Base-by-base conservation (phyloP, 1,140 invertebrate genomes). In the Monomorium pharaonis region DNA sequence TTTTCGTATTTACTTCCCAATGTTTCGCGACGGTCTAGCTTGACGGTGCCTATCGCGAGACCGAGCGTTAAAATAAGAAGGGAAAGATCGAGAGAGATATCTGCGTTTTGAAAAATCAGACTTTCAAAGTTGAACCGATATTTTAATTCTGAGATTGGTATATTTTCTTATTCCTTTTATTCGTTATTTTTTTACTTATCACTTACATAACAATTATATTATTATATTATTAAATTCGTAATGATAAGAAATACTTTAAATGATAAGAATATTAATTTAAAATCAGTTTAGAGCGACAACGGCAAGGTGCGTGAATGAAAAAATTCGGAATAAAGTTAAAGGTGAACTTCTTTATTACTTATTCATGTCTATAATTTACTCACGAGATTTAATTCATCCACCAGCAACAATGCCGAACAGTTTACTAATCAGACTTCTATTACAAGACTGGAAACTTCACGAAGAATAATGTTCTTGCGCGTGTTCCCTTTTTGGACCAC, bases 401-500 rank as follows among this genome's bases (percentile, higher is more conserved):
- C 16, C 24, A 14, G 16, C 14, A 74, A 74, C 37, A 60, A 83
- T 44, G 70, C 21, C 24, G 16, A 30, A 47, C 18, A 18, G 16
- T 14, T 44, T 18, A 12, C 12, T 72, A 72, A 81, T 81, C 54
- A 81, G 49, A 30, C n/a, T 27, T 44, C 24, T 49, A n/a, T 60
- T 58, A 83, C 30, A 14, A 47, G 14, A 44, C 37, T 42, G 33
- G 30, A 72, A 44, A 58, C 67, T 81, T 70, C 49, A 21, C 65
- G 21, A 70, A 56, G 33, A 81, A 58, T 70, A 54, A 81, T 81
- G 33, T 47, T 72, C 67, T 72, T 49, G 12, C 1, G n/a, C n/a
- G 21, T 63, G n/a, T n/a, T n/a, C 58, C 21, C 44, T 78, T 84
- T 49, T 54, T 49, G 60, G 33, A 63, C 4, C 44, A 54, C 14